These are phyloP conservation scores for Scortum barcoo DNA, from an alignment of 2,113 vertebrate species.

Conservation along the genomic window DNA sequence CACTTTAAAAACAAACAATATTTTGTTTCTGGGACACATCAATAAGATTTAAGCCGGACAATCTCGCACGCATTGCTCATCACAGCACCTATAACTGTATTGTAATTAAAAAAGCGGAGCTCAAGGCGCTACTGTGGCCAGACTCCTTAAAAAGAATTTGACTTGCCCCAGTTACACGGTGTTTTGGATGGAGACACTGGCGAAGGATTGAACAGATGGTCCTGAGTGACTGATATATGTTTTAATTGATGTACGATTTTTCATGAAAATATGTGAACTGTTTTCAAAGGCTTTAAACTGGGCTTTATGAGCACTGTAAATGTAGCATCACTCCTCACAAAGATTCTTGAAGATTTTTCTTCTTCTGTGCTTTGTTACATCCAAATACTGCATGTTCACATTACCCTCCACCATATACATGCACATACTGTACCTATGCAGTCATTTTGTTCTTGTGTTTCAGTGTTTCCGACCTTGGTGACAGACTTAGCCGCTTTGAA, in stretches of 20 bases:
- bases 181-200: slow-evolving; percentile 10
- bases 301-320: background rate
- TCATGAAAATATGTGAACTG: background rate
- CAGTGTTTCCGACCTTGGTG: slow-evolving; percentile 53
- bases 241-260: slow-evolving; percentile 12
- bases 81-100: background rate
- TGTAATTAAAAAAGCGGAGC: background rate
- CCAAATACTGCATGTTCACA: background rate
- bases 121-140: background rate
- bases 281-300: slow-evolving; percentile 10
- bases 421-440: background rate
- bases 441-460: background rate
- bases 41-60: background rate
- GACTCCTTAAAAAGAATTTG: background rate
- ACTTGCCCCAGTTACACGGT: background rate
- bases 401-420: background rate
- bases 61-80: too few relatives aligned
- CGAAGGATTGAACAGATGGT: background rate
- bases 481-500: slow-evolving; percentile 44
- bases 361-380: background rate
- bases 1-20: background rate
- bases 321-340: background rate
- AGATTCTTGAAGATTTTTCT: background rate
- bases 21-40: background rate
- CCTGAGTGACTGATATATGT: slow-evolving; percentile 11